Percentiles rank a stretch among this genome's conserved stretches.
phyloP scores from a whole-genome alignment of 2,888 invertebrate species.

The Coelinius sp. region DNA sequence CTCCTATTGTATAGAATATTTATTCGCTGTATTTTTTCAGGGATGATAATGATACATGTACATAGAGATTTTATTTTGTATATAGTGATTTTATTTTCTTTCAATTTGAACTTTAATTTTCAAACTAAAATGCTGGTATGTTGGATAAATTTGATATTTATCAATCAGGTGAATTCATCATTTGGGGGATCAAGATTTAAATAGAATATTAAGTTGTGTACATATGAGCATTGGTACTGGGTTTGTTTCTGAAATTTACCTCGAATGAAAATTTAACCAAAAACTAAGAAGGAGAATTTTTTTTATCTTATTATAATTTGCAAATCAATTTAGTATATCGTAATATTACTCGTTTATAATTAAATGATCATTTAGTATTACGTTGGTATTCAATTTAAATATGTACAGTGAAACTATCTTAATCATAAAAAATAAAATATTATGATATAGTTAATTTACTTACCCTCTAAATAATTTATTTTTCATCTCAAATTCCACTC shows the following conservation, averaged over 20 bases:
- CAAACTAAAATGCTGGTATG: background rate
- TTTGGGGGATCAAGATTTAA: background rate
- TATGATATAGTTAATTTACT: slow-evolving; percentile 33
- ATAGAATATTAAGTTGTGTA: background rate
- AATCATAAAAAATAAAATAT: slow-evolving; percentile 2
- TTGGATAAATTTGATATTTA: slow-evolving; percentile 5
- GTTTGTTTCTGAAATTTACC: background rate
- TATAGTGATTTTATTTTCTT: background rate
- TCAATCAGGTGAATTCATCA: background rate
- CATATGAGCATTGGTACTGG: background rate
- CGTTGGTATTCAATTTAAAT: background rate
- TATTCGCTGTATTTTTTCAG: too few species aligned
- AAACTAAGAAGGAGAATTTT: background rate
- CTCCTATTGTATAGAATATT: background rate
- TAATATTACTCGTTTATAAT: background rate
- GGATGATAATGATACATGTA: background rate
- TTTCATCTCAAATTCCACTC: too few species aligned
- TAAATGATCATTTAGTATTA: background rate
- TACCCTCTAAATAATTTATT: too few species aligned
- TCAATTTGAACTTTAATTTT: background rate
- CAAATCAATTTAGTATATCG: background rate
- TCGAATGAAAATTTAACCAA: slow-evolving; percentile 1
- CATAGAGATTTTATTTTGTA: background rate
- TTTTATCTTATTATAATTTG: background rate
- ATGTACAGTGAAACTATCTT: background rate